Conservation (phyloP, 2,888 invertebrate genomes). For the Pammene aurita region DNA sequence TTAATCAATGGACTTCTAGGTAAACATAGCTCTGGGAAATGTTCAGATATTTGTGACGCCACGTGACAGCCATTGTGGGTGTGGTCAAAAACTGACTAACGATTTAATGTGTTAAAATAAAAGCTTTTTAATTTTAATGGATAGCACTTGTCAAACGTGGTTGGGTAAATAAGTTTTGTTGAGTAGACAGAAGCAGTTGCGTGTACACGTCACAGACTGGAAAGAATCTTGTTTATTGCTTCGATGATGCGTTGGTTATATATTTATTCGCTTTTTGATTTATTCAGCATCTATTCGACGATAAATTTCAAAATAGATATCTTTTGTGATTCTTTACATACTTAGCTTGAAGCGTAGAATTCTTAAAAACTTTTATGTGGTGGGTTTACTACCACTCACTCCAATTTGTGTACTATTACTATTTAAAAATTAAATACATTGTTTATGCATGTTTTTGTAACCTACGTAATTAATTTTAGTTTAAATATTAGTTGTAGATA, state of each 20-base stretch:
- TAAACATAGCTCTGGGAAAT: background rate
- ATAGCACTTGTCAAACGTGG: conserved; percentile 45
- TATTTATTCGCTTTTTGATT: conserved; percentile 27
- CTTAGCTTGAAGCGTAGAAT: too few species aligned
- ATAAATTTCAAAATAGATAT: too few species aligned
- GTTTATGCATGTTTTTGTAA: too few species aligned
- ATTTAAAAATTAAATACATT: too few species aligned
- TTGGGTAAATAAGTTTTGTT: conserved; percentile 49
- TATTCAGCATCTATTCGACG: conserved; percentile 24
- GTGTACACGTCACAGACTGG: conserved; percentile 57
- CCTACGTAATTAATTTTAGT: too few species aligned
- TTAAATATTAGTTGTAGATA: too few species aligned
- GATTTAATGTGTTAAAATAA: conserved; percentile 54
- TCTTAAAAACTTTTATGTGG: too few species aligned
- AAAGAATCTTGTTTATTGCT: conserved; percentile 57
- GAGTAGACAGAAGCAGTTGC: conserved; percentile 58
- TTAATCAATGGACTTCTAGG: background rate
- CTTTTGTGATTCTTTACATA: too few species aligned
- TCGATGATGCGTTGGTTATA: conserved; percentile 53
- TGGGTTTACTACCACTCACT: too few species aligned
- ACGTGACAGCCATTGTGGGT: background rate
- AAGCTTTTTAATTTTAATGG: conserved; percentile 49
- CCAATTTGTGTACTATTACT: too few species aligned
- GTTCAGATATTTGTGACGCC: background rate
- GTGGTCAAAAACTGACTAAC: conserved; percentile 42